Evolutionary conservation across 2,797 vertebrate genomes (phyloP), one percentile per base, ranked within the genome.

Genomic region (Enteromius radiatus): DNA sequence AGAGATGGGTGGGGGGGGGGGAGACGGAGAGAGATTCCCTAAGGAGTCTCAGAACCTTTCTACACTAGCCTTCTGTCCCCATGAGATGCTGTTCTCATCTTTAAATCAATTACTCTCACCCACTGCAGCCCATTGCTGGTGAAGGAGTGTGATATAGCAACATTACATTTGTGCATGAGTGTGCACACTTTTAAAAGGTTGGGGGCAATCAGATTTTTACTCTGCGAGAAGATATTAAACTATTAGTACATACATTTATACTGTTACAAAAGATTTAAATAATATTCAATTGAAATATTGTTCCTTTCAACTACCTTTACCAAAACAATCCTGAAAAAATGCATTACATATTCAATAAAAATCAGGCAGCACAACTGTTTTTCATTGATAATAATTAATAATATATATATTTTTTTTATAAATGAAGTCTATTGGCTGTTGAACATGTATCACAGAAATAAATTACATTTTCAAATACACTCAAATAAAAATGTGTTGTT

Each of bases 31-130:
- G 59, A 76, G 38, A 31, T 70, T 86, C 78, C 80, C 68, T 75
- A 75, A 78, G 71, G 80, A 82, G 76, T 74, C 54, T 77, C 19
- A 36, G 47, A 86, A 69, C 80, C 85, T 80, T 86, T 76, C 78
- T 76, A 78, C 54, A n/a, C 47, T 80, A 63, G 64, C 78, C 70
- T 45, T 68, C 70, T 61, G 31, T 69, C 23, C 82, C 82, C 69
- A 84, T 26, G 65, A 85, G 84, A 85, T 80, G 67, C 74, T 78
- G 63, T 64, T 84, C 83, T 76, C 74, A 79, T 85, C 73, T 86
- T 85, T 86, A 88, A 84, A 86, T 85, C 69, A 86, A 81, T 83
- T 86, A 77, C 71, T 36, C 43, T 73, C 23, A 56, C 38, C 67
- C 52, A 69, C 47, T 56, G 68, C 23, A 59, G 28, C 76, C 31